Base-by-base conservation (phyloP, 64 coral and sea anemone species). In the Actinia tenebrosa region DNA sequence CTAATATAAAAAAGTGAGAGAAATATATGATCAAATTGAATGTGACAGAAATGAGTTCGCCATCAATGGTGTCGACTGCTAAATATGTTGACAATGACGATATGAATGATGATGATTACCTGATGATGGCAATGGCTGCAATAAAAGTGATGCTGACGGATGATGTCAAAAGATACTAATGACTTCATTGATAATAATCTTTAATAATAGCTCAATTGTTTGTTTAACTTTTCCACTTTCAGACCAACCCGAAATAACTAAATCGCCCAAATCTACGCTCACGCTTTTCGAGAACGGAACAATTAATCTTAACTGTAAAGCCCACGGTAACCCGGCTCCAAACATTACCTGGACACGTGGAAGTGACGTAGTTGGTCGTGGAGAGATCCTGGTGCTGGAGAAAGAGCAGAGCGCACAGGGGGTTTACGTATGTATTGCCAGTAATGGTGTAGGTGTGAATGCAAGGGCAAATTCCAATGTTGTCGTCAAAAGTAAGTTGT, bases 331-430 rank as follows among this genome's bases (percentile, higher is more conserved):
- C 26, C 77, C 77, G 10, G 3, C 27, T 15, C 42, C 77, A 11
- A 79, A 79, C 26, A 79, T 79, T 7, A 79, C 77, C 42, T 79
- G 77, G 77, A 17, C 77, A 79, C 77, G 77, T 45, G 37, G 16
- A 42, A 45, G 16, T 79, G 77, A 16, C 5, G 17, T 79, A 2
- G 7, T 79, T 79, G 77, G 77, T 47, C 45, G 20, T 47, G 45
- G 45, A 44, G 77, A 79, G 16, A 79, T 1, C 30, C 77, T 79
- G 16, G 17, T 79, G 27, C 27, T 79, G 3, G 5, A 37, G 10
- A 27, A 22, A 47, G 30, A 79, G 77, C 27, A 79, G 27, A 79
- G 77, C 16, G 27, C 11, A 0, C 77, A 22, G 26, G 77, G 8
- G 37, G 9, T 79, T 14, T 79, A 79, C 26, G 45, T 13, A 9